phyloP scores from a whole-genome alignment of 2,888 invertebrate genomes.

The Philhelius pedissequus region DNA sequence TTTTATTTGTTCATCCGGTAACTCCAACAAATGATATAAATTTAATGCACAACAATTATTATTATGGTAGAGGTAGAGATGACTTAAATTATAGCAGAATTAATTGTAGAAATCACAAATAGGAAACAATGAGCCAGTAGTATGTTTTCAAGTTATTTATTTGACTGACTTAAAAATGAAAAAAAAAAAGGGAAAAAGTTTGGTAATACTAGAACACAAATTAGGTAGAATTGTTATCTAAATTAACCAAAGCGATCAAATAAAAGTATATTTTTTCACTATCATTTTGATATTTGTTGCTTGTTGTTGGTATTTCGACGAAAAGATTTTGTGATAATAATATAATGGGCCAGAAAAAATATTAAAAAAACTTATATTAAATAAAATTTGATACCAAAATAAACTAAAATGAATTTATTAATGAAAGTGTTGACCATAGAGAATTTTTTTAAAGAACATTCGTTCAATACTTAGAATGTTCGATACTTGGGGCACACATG shows the following conservation, averaged over 20 bases:
- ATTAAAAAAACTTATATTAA: too few relatives aligned
- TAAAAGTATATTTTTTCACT: neutral
- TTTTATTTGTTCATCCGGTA: constrained; percentile 24
- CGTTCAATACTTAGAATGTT: too few relatives aligned
- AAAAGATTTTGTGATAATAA: too few relatives aligned
- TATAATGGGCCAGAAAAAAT: too few relatives aligned
- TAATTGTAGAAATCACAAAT: constrained; percentile 35
- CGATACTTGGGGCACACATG: too few relatives aligned
- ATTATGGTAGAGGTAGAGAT: constrained; percentile 61
- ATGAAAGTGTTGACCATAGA: too few relatives aligned
- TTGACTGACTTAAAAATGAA: constrained; percentile 11
- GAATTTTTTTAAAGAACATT: too few relatives aligned
- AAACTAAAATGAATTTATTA: too few relatives aligned
- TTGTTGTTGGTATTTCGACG: neutral
- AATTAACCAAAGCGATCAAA: neutral
- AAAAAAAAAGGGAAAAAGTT: constrained; percentile 32
- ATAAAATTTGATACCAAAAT: too few relatives aligned
- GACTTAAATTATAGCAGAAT: constrained; percentile 55
- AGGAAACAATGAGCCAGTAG: constrained; percentile 55
- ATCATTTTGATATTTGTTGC: neutral
- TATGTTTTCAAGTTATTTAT: neutral
- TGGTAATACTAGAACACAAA: neutral
- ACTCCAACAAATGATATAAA: constrained; percentile 58
- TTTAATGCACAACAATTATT: constrained; percentile 54
- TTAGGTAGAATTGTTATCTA: neutral